Evolutionary conservation across 2,888 invertebrate species (phyloP), one percentile per base, ranked within the genome.

Genomic region (Sphecodes monilicornis): DNA sequence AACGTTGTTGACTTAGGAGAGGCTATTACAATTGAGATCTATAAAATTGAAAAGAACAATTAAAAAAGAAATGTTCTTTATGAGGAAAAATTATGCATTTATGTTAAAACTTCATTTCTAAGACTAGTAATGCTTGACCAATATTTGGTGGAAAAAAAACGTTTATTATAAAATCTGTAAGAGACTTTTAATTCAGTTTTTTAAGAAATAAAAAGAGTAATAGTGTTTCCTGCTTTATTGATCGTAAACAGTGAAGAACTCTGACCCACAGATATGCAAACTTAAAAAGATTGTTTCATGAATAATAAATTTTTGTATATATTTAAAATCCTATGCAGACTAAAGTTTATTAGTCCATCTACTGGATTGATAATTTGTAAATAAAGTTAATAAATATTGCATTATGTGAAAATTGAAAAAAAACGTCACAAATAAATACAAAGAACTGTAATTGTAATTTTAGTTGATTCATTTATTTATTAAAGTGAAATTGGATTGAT

Each of bases 341-440:
- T 89, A 90, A 91, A 91, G 88, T 91, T 92, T 90, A 91, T 92
- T 91, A 90, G 91, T 90, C 90, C 91, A 89, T 91, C 88, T 90
- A 91, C 85, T 89, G 89, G 90, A 88, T 86, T 87, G 88, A 91
- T 93, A 89, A 93, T 92, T 92, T 94, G 94, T 94, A 94, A 93
- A 94, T 94, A 94, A 93, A 93, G 91, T 92, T 93, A 92, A 91
- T 90, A 91, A 92, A 92, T 92, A 91, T 92, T 91, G 92, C 91
- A 90, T 92, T 89, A 92, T 92, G 89, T 93, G 90, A 89, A 90
- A 90, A 89, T 77, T 64, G 86, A 46, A 83, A 89, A 64, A 79
- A 86, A 89, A 64, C 82, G 82, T 90, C 89, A 86, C 71, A 86
- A 90, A 90, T 90, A 90, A 89, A 90, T 85, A 84, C 85, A 83